Conservation (phyloP, 1,140 invertebrate species). For the Achroia grisella region DNA sequence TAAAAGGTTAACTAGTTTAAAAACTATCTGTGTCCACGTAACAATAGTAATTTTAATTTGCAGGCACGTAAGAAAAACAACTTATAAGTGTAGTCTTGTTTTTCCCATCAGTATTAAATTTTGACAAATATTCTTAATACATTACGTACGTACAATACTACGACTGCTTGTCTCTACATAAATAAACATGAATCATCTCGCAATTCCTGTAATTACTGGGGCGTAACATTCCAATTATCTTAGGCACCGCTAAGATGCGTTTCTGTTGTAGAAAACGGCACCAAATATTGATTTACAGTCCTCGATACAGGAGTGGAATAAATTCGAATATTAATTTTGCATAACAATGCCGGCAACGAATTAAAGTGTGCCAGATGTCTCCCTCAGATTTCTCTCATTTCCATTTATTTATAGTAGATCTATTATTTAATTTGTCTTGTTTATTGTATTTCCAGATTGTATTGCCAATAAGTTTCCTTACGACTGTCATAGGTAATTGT, state of each 20-base stretch:
- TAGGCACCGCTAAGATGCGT: neutral
- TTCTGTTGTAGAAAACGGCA: slow-evolving; percentile 25
- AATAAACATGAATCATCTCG: slow-evolving; percentile 11
- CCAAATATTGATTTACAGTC: slow-evolving; percentile 65
- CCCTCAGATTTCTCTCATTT: slow-evolving; percentile 35
- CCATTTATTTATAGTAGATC: slow-evolving; percentile 15
- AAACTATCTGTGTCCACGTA: no score
- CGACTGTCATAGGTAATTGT: no score
- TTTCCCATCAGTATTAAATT: neutral
- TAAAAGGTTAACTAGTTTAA: no score
- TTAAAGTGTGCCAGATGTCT: slow-evolving; percentile 70
- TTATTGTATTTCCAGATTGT: no score
- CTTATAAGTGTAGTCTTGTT: no score
- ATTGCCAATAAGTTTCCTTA: no score
- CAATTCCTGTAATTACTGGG: slow-evolving; percentile 21
- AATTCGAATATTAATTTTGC: slow-evolving; percentile 72
- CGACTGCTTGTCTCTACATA: slow-evolving; percentile 5
- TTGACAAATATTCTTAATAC: slow-evolving; percentile 4
- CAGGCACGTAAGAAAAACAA: no score
- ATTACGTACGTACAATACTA: slow-evolving; percentile 1
- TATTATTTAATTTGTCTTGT: slow-evolving; percentile 9
- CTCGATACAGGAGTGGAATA: slow-evolving; percentile 67
- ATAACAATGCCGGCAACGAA: slow-evolving; percentile 67
- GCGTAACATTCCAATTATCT: slow-evolving; percentile 27
- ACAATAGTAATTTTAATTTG: no score